Conservation (phyloP, 2,888 invertebrate genomes). For the Lucinisca nassula region DNA sequence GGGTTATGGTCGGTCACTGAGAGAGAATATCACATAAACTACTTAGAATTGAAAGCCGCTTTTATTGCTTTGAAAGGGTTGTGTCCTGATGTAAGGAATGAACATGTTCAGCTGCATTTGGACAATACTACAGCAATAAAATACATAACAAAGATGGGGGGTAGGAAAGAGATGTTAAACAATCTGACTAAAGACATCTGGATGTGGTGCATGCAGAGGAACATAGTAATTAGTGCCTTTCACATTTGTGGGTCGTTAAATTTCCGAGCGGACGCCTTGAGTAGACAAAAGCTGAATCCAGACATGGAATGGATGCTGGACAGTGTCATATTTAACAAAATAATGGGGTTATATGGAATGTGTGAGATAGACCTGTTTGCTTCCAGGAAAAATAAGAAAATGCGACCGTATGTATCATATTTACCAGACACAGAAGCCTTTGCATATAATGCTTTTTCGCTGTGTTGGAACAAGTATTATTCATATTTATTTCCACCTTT, state of each 20-base stretch:
- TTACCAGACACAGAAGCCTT: constrained; percentile 41
- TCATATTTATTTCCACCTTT: constrained; percentile 36
- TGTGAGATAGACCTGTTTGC: constrained; percentile 39
- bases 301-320: constrained; percentile 43
- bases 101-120: neutral
- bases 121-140: constrained; percentile 18
- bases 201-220: constrained; percentile 39
- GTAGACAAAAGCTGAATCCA: constrained; percentile 15
- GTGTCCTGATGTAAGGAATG: neutral
- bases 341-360: neutral
- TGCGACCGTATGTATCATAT: constrained; percentile 30
- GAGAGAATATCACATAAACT: constrained; percentile 42
- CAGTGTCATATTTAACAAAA: neutral
- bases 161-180: constrained; percentile 5
- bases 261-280: constrained; percentile 28
- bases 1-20: constrained; percentile 38
- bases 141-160: constrained; percentile 33
- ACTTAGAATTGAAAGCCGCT: constrained; percentile 52
- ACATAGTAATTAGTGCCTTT: constrained; percentile 30
- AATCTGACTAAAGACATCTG: constrained; percentile 26
- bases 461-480: neutral
- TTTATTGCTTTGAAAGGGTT: constrained; percentile 30
- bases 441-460: constrained; percentile 24
- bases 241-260: constrained; percentile 43
- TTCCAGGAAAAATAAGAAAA: constrained; percentile 37